Percentiles rank a stretch among this genome's conserved stretches.
phyloP scores from a whole-genome alignment of 2,888 invertebrate genomes.

The Thysanoteuthis rhombus region DNA sequence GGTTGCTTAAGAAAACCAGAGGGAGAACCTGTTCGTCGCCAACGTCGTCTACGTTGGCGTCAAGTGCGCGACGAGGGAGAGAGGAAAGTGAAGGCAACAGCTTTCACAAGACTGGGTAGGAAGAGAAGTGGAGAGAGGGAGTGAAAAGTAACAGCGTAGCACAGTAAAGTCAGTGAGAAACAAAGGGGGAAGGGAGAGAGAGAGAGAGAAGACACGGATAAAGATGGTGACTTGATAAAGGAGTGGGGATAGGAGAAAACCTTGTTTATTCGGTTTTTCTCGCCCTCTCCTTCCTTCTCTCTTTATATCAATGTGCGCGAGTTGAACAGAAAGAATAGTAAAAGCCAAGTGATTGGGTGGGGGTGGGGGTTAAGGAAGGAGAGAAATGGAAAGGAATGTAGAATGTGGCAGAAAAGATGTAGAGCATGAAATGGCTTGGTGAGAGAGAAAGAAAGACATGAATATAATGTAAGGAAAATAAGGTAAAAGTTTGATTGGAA shows the following conservation, averaged over 20 bases:
- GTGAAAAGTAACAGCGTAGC: background rate
- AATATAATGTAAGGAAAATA: background rate
- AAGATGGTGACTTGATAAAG: background rate
- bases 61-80: background rate
- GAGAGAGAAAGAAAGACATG: background rate
- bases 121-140: background rate
- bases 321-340: background rate
- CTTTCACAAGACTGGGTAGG: background rate
- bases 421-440: background rate
- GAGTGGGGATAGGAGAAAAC: background rate
- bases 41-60: background rate
- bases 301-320: background rate
- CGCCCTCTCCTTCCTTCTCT: background rate
- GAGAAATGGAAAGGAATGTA: background rate
- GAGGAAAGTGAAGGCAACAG: background rate
- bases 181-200: background rate
- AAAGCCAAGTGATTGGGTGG: background rate
- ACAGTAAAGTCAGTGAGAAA: background rate
- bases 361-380: no score
- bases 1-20: background rate
- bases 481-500: background rate
- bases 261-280: background rate
- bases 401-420: background rate
- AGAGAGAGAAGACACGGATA: background rate
- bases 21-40: conserved; percentile 12